Percentiles rank a stretch among this genome's conserved stretches.
Conservation (phyloP, 2,888 invertebrate species). For the Drosophila cracens region DNA sequence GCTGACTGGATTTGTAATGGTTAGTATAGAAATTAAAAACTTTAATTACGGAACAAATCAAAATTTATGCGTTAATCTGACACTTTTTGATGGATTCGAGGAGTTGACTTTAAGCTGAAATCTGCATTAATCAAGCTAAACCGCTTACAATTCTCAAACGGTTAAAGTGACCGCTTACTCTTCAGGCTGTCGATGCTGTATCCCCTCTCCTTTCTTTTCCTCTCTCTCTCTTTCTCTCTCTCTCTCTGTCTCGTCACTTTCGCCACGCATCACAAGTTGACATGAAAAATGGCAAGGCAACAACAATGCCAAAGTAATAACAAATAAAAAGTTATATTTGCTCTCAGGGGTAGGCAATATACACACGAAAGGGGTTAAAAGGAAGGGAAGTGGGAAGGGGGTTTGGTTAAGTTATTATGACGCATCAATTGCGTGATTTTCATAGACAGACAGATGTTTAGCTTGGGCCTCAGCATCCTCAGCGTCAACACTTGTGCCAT, state of each 20-base stretch:
- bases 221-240: background rate
- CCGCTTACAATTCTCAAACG: conserved; percentile 40
- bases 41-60: background rate
- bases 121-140: conserved; percentile 14
- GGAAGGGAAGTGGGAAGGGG: background rate
- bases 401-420: conserved; percentile 55
- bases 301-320: conserved; percentile 5
- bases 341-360: conserved; percentile 62
- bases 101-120: conserved; percentile 2
- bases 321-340: conserved; percentile 23
- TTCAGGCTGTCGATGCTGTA: background rate
- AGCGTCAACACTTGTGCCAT: conserved; percentile 66
- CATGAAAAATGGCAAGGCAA: conserved; percentile 56
- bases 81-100: background rate
- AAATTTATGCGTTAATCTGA: background rate
- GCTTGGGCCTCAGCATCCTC: conserved; percentile 5
- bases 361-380: conserved; percentile 49
- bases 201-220: background rate
- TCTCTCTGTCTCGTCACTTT: conserved; percentile 24
- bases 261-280: conserved; percentile 57
- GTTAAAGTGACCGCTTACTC: conserved; percentile 12
- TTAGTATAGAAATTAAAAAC: background rate
- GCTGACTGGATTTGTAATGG: background rate
- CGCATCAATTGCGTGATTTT: conserved; percentile 71
- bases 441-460: conserved; percentile 66